Base-by-base conservation (phyloP, 2,888 invertebrate species). In the Drosophila algonquin region DNA sequence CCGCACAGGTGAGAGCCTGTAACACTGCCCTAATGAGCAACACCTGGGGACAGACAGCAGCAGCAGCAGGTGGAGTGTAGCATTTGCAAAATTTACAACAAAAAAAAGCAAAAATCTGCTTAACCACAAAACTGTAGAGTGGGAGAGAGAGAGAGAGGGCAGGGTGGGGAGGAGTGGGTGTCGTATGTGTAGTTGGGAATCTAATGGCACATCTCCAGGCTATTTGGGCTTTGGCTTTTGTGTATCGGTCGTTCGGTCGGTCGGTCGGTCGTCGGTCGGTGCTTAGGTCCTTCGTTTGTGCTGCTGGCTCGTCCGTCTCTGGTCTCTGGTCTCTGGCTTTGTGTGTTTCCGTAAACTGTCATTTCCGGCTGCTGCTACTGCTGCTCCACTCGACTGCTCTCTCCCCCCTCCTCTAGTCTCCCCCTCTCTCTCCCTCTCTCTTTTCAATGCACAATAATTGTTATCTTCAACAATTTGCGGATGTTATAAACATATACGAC, bases 401-500 rank as follows among this genome's bases (percentile, higher is more conserved):
- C 21, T 32, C 30, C 18, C 12, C n/a, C 30, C 18, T 9, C n/a
- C 35, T 12, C 6, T n/a, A 14, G 21, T 27, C 30, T 18, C 9
- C 21, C 21, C 21, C 18, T 21, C 14, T 32, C 40, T 24, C 54
- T 46, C 50, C 46, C 74, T 75, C 77, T 78, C 75, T 83, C 80
- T 83, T 86, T 80, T 86, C 86, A 83, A 76, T 85, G 82, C 84
- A 85, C 86, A 84, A 85, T 85, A 85, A 85, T 85, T 86, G 82
- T 85, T 86, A 86, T 86, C 87, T 86, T 86, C 83, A 87, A 86
- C 85, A 87, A 86, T 86, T 86, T 86, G 85, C 85, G 85, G 84
- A 86, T 87, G 85, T 86, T 87, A 87, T 86, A 87, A 85, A 86
- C 86, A 85, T 86, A 85, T 83, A 85, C 75, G 79, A 79, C 85